phyloP scores from a whole-genome alignment of 2,797 vertebrate species.

The Lacerta bilineata region DNA sequence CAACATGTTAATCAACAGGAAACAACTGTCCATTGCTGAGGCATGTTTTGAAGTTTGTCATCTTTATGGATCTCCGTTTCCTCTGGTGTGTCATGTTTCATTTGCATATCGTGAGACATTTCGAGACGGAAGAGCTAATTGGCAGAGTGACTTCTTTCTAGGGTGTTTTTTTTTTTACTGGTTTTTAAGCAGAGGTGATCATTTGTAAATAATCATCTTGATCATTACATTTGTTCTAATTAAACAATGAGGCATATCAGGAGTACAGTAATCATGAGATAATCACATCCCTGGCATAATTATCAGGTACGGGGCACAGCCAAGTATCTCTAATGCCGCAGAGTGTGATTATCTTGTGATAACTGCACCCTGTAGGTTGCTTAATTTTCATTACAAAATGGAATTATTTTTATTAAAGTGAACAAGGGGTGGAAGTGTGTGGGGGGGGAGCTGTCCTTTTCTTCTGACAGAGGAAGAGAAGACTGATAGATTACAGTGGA shows the following conservation, averaged over 20 bases:
- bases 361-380: constrained; percentile 67
- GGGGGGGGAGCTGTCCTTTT: constrained; percentile 4
- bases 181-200: constrained; percentile 68
- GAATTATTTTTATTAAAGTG: constrained; percentile 63
- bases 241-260: constrained; percentile 78
- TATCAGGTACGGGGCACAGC: constrained; percentile 70
- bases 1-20: constrained; percentile 62
- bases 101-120: constrained; percentile 26
- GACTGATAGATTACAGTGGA: constrained; percentile 23
- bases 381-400: constrained; percentile 71
- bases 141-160: constrained; percentile 36
- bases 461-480: constrained; percentile 18
- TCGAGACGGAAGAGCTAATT: constrained; percentile 38
- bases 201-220: constrained; percentile 77
- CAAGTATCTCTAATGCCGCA: constrained; percentile 70
- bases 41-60: constrained; percentile 15
- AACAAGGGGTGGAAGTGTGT: constrained; percentile 32
- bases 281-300: constrained; percentile 77
- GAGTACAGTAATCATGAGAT: constrained; percentile 74
- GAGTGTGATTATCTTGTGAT: constrained; percentile 73
- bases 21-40: constrained; percentile 43
- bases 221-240: constrained; percentile 78
- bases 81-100: constrained; percentile 3
- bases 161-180: constrained; percentile 59
- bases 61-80: constrained; percentile 16